These are phyloP conservation scores for Rhabdomys pumilio DNA, from an alignment of 2,797 vertebrate genomes.

Conservation along the genomic window DNA sequence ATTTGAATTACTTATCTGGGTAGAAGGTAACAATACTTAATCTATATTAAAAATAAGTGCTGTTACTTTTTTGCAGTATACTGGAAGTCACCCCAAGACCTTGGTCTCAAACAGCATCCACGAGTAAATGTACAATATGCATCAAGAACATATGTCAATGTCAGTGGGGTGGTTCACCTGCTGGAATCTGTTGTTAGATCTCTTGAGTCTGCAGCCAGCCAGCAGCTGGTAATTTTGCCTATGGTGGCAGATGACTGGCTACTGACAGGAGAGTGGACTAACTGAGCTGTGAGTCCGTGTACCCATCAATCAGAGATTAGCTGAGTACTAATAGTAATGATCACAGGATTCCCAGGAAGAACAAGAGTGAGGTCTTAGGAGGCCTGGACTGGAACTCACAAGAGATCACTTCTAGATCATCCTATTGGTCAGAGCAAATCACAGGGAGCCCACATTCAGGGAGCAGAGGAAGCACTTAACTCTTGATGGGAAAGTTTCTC, in stretches of 20 bases:
- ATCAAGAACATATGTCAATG: not conserved
- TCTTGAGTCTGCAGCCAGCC: not conserved
- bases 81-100: not conserved
- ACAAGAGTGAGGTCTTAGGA: not conserved
- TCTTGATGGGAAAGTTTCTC: not conserved
- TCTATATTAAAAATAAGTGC: not conserved
- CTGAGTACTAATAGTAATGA: not conserved
- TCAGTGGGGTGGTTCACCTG: not conserved
- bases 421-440: not conserved
- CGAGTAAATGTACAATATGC: not conserved
- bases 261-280: not conserved
- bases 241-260: not conserved
- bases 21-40: not conserved
- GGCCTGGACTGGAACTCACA: not conserved
- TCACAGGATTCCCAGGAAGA: not conserved
- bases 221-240: not conserved
- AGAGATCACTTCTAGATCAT: not conserved
- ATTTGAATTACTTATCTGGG: slow-evolving; percentile 40
- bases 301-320: not conserved
- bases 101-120: not conserved
- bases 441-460: not conserved
- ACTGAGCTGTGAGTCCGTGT: not conserved
- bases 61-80: slow-evolving; percentile 12
- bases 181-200: not conserved
- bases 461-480: not conserved